phyloP scores from a whole-genome alignment of 2,888 invertebrate genomes.

The Yponomeuta malinellus region DNA sequence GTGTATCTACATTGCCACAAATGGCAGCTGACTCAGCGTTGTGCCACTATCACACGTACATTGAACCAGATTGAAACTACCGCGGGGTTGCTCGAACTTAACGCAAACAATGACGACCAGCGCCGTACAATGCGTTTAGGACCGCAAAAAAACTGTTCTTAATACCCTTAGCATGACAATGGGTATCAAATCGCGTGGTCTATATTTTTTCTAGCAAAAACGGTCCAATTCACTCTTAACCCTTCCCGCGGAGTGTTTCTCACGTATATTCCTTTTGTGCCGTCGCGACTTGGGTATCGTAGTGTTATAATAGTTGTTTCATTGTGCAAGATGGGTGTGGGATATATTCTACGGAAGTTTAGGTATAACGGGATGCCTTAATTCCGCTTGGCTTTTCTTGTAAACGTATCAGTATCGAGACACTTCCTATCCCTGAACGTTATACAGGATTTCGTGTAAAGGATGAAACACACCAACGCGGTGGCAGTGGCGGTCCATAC shows the following conservation, averaged over 20 bases:
- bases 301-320: conserved; percentile 6
- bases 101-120: conserved; percentile 5
- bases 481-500: too few relatives aligned
- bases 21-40: too few relatives aligned
- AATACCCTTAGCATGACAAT: background rate
- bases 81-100: too few relatives aligned
- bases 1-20: too few relatives aligned
- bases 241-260: conserved; percentile 12
- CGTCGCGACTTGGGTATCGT: background rate
- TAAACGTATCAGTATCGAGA: too few relatives aligned
- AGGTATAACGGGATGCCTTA: too few relatives aligned
- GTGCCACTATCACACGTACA: too few relatives aligned
- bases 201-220: conserved; percentile 3
- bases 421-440: too few relatives aligned
- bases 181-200: background rate
- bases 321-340: conserved; percentile 14
- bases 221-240: conserved; percentile 7
- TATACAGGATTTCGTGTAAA: too few relatives aligned
- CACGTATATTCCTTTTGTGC: conserved; percentile 12
- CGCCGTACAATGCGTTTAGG: background rate
- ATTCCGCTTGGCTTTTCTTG: too few relatives aligned
- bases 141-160: background rate
- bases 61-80: too few relatives aligned
- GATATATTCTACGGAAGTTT: background rate
- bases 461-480: too few relatives aligned